Base-by-base conservation (phyloP, 2,113 vertebrate genomes). In the Tamias sibiricus region DNA sequence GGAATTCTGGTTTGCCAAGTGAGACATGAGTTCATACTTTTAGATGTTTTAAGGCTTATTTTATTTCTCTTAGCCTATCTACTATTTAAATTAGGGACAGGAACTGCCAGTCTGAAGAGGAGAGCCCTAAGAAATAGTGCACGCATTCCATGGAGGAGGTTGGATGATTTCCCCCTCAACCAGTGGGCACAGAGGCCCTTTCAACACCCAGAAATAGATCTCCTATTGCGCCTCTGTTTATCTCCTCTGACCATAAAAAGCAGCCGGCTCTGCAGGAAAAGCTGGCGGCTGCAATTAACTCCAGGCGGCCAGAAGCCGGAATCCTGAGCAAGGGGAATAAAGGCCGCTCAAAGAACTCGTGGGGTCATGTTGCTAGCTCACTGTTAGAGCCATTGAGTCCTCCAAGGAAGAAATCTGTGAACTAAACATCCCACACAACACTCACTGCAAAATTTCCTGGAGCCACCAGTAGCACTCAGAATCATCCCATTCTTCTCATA, bases 181-280 rank as follows among this genome's bases (percentile, higher is more conserved):
- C 19, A 62, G 86, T 6, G 4, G 42, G 69, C 93, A 95, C 97
- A 97, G 96, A 97, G 93, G 68, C 82, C 86, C 93, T 97, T 97
- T 96, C 91, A 96, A 66, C 47, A n/a, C 89, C 86, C 89, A 96
- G 91, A 96, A 96, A 97, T 97, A 98, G 96, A 96, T 97, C 89
- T 72, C 86, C 71, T 79, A 82, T 76, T 91, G 95, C 96, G 95
- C 17, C 57, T 92, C 91, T 96, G 95, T 97, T 97, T 93, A 96
- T 97, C 96, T 97, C 95, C 82, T 86, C 82, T 86, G 77, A 91
- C 93, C 97, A 95, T 93, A 95, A 91, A 97, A 94, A 96, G 95
- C 97, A 96, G 95, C 97, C 83, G 91, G 82, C 82, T 89, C 37
- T 44, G 68, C 68, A 92, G 95, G 88, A 83, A 94, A 94, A 88